A percentile compares a stretch with the other conserved stretches of the same genome.
phyloP scores from a whole-genome alignment of 2,888 invertebrate genomes.

The Rhimphoctona megacephalus region DNA sequence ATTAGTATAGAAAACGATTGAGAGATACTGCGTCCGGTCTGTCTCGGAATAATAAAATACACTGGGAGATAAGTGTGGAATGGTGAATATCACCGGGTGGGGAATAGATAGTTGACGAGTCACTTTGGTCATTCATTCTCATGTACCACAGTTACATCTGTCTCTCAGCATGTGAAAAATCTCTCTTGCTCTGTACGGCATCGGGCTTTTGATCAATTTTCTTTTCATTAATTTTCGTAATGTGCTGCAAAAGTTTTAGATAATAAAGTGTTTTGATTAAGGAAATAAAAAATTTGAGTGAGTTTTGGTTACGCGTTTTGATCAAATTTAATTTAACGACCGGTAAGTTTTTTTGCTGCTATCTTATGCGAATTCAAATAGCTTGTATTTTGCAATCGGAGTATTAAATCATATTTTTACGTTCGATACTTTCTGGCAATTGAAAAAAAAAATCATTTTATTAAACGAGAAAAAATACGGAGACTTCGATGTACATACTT shows the following conservation, averaged over 20 bases:
- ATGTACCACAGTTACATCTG: conserved; percentile 52
- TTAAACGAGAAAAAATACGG: too few relatives aligned
- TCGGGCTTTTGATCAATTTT: background rate
- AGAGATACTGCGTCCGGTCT: conserved; percentile 1
- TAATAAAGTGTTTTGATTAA: background rate
- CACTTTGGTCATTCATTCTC: conserved; percentile 58
- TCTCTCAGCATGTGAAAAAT: conserved; percentile 48
- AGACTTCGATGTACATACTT: too few relatives aligned
- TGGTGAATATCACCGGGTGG: conserved; percentile 42
- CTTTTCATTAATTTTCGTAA: background rate
- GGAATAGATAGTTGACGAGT: conserved; percentile 57
- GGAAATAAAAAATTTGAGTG: background rate
- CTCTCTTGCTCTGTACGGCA: background rate
- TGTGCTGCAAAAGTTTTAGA: background rate
- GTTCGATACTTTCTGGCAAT: background rate
- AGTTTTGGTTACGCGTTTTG: background rate
- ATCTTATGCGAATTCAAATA: background rate
- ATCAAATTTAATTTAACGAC: background rate
- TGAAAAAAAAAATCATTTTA: background rate
- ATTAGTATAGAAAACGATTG: conserved; percentile 31
- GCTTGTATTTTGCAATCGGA: background rate
- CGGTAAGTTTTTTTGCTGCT: conserved; percentile 40
- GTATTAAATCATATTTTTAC: background rate
- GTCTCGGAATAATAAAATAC: background rate
- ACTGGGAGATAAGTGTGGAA: conserved; percentile 11